Evolutionary conservation across 2,888 invertebrate species (phyloP), one percentile per base, ranked within the genome.

Genomic region (Agriopis marginaria): DNA sequence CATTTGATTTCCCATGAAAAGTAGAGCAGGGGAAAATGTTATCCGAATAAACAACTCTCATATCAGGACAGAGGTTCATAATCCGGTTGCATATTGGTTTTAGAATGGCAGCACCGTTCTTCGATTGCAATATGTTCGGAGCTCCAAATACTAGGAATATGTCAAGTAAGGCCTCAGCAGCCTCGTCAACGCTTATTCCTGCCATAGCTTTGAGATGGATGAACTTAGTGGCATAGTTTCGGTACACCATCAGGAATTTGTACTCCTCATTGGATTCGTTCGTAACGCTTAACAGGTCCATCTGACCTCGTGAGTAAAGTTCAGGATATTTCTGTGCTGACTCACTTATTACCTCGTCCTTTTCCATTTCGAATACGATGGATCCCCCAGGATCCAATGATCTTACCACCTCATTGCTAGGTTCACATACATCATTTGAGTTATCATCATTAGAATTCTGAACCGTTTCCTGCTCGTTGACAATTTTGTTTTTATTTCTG

Each of bases 51-150:
- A 89, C 80, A 14, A 86, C 75, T 75, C 85, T 87, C 11, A 89
- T 81, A 9, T 82, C 79, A 3, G 86, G 82, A 68, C 71, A 84
- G 14, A 81, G 56, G 6, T 67, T 75, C 23, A 81, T 77, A 69
- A 89, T 80, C 12, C 82, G 76, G 62, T 82, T 82, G 66, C 88
- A 88, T 66, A 89, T 86, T 44, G 84, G 82, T 42, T 82, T 85
- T n/a, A 81, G 73, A 7, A 89, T 76, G 0, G 78, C 70, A 11
- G 82, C 69, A 5, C 88, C 88, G 45, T 89, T 89, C 70, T 87
- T 87, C 0, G 87, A 88, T 72, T 87, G 89, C 49, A 89, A 79
- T 75, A 89, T 83, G 73, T 89, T 89, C 14, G 89, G 89, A 3
- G 88, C 85, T 14, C 89, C 89, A 56, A 89, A 89, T 2, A 83